These are phyloP conservation scores for Pangasius krempfi DNA, from an alignment of 2,797 vertebrate species.

Conservation along the genomic window DNA sequence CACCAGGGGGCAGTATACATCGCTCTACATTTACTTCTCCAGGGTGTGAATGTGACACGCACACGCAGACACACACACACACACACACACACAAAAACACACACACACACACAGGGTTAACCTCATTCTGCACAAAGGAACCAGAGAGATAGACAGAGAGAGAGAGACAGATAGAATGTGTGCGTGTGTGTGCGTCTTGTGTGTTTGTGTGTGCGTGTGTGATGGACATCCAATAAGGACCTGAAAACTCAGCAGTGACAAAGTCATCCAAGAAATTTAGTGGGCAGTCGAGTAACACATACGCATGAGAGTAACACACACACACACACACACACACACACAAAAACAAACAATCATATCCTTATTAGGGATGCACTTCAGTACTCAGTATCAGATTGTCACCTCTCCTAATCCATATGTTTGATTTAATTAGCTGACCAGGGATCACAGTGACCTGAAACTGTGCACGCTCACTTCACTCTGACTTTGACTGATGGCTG, in stretches of 20 bases:
- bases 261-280: neutral
- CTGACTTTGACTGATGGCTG: conserved; percentile 7
- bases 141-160: neutral
- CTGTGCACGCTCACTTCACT: neutral
- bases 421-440: conserved; percentile 11
- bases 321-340: neutral
- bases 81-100: conserved; percentile 28
- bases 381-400: conserved; percentile 14
- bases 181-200: neutral
- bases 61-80: conserved; percentile 19
- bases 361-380: conserved; percentile 1
- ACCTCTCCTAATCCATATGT: neutral
- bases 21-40: conserved; percentile 14
- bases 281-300: neutral
- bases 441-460: neutral
- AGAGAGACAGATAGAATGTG: neutral
- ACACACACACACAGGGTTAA: conserved; percentile 29
- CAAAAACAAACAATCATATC: neutral
- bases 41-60: conserved; percentile 33
- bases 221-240: neutral
- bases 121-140: conserved; percentile 30
- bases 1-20: conserved; percentile 52
- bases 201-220: neutral
- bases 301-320: no score
- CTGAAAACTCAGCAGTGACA: neutral